phyloP scores from a whole-genome alignment of 2,888 invertebrate genomes.

The Mythimna albipuncta region DNA sequence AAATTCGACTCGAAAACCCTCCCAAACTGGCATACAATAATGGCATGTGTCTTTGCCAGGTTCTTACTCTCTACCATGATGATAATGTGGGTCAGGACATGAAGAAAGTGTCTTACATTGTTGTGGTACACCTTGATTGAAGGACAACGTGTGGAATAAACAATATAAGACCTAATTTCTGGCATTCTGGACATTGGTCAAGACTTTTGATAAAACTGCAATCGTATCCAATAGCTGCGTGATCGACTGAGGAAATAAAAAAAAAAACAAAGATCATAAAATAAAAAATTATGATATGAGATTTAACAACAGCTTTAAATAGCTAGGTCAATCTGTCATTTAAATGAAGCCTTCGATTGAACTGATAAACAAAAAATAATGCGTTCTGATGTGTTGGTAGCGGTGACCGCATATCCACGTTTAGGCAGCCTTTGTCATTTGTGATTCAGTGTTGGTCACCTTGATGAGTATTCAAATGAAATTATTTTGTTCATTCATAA shows the following conservation, averaged over 20 bases:
- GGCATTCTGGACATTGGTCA: background rate
- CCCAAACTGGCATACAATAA: constrained; percentile 7
- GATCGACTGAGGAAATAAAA: background rate
- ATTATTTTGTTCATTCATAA: constrained; percentile 23
- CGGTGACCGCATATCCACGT: constrained; percentile 46
- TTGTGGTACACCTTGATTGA: no score
- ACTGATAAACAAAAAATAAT: background rate
- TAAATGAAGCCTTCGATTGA: background rate
- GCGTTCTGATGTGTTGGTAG: background rate
- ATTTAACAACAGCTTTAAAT: background rate
- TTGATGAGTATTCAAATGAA: constrained; percentile 41
- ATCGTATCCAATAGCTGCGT: background rate
- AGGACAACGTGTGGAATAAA: no score
- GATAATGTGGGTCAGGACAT: constrained; percentile 1
- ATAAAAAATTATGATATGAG: background rate
- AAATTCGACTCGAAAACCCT: background rate
- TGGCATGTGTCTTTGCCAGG: background rate
- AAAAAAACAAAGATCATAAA: background rate
- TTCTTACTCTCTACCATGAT: background rate
- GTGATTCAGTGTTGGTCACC: constrained; percentile 34
- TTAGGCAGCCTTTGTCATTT: constrained; percentile 18
- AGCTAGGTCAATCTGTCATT: background rate
- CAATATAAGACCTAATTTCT: background rate
- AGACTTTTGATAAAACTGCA: background rate
- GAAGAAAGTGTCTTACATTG: constrained; percentile 10